Base-by-base conservation (phyloP, 2,888 invertebrate genomes). In the Tethea ocularis region DNA sequence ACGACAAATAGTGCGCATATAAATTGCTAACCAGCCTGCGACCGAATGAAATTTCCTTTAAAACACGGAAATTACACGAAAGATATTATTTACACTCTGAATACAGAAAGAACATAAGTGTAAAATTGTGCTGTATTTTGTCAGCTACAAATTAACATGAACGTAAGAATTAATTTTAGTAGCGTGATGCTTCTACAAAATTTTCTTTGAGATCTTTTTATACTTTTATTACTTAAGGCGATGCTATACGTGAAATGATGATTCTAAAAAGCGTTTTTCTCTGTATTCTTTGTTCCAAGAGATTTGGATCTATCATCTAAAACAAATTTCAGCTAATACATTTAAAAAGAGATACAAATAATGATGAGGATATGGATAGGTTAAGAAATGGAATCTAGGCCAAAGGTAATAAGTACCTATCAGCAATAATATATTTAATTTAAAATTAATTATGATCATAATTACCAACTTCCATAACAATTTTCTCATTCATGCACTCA, bases 1-100 rank as follows among this genome's bases (percentile, higher is more conserved):
- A 63, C 68, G 68, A 56, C n/a, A 52, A 53, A 51, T 59, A 53
- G 60, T 63, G 62, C 58, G 54, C 61, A 56, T 58, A 29, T 59
- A 66, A 67, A 71, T 64, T 56, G 59, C 56, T 55, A 52, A 17
- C 24, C 17, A 53, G 51, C 29, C 38, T 51, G 6, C 52, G 26
- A 26, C 20, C 41, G 41, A 53, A 26, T 52, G 52, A 52, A 38
- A 26, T 38, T 53, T 57, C 52, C 53, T 26, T 57, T 53, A 20
- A 33, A 33, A n/a, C 46, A 36, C 24, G 38, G 38, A 53, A 52
- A 52, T 65, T 63, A 60, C 10, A 61, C 58, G 52, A 66, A 59
- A 53, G 38, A 23, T 61, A 24, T 29, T 54, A 54, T 54, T 54
- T 60, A 62, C 53, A 51, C 54, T 53, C 23, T 7, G 6, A 55